Conservation (phyloP, 2,113 vertebrate species). For the Amphiprion percula region DNA sequence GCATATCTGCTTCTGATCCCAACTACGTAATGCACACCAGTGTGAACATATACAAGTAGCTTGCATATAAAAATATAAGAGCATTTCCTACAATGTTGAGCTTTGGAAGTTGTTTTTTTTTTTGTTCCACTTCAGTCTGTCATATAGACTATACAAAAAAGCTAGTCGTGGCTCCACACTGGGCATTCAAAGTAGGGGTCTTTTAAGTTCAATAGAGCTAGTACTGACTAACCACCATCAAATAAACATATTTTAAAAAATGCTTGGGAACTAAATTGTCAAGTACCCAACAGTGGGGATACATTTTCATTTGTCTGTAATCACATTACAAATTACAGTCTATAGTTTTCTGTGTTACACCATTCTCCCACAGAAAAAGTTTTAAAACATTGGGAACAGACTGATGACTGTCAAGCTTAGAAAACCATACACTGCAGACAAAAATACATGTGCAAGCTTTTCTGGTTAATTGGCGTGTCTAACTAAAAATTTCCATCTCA, state of each 20-base stretch:
- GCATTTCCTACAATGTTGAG: neutral
- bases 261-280: conserved; percentile 2
- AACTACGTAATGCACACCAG: neutral
- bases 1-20: too few species aligned
- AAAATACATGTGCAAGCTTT: neutral
- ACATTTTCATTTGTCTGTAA: conserved; percentile 15
- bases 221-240: conserved; percentile 20
- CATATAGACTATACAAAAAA: conserved; percentile 10
- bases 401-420: neutral
- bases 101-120: neutral
- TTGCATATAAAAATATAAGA: neutral
- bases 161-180: neutral
- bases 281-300: neutral
- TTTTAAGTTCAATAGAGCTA: conserved; percentile 8
- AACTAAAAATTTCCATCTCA: neutral
- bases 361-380: neutral
- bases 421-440: neutral
- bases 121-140: conserved; percentile 9
- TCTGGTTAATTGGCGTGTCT: neutral
- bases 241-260: conserved; percentile 13
- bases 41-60: neutral
- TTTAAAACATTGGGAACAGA: neutral
- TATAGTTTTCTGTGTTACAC: neutral
- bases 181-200: neutral
- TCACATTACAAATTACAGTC: neutral